Percentiles rank a stretch among this genome's conserved stretches.
Evolutionary conservation across 1,140 invertebrate genomes (phyloP).

Genomic region (Armadillidium nasatum): DNA sequence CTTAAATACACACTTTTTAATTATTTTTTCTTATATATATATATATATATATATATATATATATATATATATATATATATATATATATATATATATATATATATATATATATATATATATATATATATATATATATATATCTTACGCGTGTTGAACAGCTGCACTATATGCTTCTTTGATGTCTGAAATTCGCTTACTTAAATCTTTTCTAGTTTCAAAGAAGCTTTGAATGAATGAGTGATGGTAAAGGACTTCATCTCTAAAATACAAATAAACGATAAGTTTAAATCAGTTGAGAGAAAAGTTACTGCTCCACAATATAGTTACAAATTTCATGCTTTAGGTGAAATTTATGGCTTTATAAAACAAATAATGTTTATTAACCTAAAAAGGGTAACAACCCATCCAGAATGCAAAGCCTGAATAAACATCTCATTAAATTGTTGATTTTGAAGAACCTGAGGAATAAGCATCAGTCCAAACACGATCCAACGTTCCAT

Average conservation of each 20-base stretch:
- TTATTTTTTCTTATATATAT: too few relatives aligned
- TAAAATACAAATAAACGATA: background rate
- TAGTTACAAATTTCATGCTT: too few relatives aligned
- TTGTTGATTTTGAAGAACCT: slow-evolving; percentile 65
- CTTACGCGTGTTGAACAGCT: slow-evolving; percentile 75
- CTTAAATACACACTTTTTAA: too few relatives aligned
- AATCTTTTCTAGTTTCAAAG: slow-evolving; percentile 94
- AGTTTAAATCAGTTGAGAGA: too few relatives aligned
- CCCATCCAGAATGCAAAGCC: slow-evolving; percentile 88
- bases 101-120: too few relatives aligned
- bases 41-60: too few relatives aligned
- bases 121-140: too few relatives aligned
- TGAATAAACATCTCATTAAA: slow-evolving; percentile 84
- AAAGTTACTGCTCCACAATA: too few relatives aligned
- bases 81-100: too few relatives aligned
- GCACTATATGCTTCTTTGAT: slow-evolving; percentile 90
- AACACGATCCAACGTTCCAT: slow-evolving; percentile 87
- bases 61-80: too few relatives aligned
- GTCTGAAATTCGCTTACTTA: slow-evolving; percentile 84
- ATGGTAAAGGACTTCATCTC: slow-evolving; percentile 95
- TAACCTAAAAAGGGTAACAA: slow-evolving; percentile 75
- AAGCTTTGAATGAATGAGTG: slow-evolving; percentile 88
- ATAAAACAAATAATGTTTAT: background rate
- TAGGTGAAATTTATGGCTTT: background rate
- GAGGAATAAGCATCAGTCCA: slow-evolving; percentile 80